Percentiles rank a stretch among this genome's conserved stretches.
phyloP scores from a whole-genome alignment of 2,888 invertebrate genomes.

The Oscheius sp. region DNA sequence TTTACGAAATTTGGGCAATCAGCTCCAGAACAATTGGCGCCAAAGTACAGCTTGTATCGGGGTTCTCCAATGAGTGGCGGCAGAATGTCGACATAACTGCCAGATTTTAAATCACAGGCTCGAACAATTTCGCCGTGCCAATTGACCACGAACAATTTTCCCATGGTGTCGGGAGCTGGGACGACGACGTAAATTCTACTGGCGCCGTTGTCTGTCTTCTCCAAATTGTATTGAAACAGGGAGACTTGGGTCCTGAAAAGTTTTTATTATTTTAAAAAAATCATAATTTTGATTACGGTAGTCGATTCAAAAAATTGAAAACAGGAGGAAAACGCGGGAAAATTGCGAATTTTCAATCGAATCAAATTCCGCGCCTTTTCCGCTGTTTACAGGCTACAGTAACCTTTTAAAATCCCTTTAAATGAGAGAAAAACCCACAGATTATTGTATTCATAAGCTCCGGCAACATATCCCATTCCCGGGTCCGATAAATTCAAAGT shows the following conservation, averaged over 20 bases:
- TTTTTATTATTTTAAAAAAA: too few relatives aligned
- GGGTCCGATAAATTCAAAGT: conserved; percentile 43
- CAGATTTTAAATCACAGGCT: conserved; percentile 39
- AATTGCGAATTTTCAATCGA: too few relatives aligned
- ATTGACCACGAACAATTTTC: conserved; percentile 48
- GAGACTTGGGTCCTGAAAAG: conserved; percentile 33
- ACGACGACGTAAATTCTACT: conserved; percentile 61
- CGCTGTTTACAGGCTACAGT: too few relatives aligned
- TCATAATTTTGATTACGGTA: too few relatives aligned
- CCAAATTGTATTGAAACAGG: conserved; percentile 55
- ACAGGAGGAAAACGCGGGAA: too few relatives aligned
- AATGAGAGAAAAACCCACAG: conserved; percentile 37
- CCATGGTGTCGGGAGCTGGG: conserved; percentile 35
- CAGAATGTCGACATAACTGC: conserved; percentile 59
- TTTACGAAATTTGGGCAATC: conserved; percentile 40
- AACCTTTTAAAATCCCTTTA: neutral
- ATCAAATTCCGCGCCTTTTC: too few relatives aligned
- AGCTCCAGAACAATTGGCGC: conserved; percentile 50
- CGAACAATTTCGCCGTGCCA: conserved; percentile 42
- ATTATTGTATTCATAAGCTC: conserved; percentile 47
- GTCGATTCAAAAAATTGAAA: too few relatives aligned
- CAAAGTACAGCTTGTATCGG: conserved; percentile 58
- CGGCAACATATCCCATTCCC: conserved; percentile 61
- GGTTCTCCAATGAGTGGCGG: conserved; percentile 62
- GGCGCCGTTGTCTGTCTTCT: conserved; percentile 65